Percentiles rank a stretch among this genome's conserved stretches.
phyloP scores from a whole-genome alignment of 2,797 vertebrate genomes.

The Halcyon badia region DNA sequence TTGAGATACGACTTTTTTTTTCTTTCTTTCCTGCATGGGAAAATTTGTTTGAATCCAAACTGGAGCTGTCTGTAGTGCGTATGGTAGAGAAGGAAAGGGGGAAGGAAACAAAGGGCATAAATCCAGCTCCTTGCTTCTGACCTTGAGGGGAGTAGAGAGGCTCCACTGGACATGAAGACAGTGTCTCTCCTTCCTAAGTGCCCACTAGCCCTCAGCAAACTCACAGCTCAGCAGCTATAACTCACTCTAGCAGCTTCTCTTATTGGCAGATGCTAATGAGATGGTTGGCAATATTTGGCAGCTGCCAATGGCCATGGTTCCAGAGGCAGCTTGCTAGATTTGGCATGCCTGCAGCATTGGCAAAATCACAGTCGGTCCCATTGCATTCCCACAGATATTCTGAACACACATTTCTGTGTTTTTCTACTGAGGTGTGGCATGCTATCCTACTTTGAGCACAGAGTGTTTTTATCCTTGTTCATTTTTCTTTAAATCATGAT shows the following conservation, averaged over 20 bases:
- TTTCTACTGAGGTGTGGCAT: neutral
- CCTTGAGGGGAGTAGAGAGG: rapidly evolving
- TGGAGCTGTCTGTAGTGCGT: neutral
- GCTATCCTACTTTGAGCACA: neutral
- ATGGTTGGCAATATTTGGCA: neutral
- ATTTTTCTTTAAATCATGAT: neutral
- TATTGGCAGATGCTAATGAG: neutral
- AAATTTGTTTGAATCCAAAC: neutral
- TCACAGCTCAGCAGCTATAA: neutral
- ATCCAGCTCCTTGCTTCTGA: neutral
- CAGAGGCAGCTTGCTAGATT: neutral
- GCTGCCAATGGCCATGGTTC: neutral
- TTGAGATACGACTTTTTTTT: neutral
- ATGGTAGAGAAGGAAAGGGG: neutral
- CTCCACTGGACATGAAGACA: neutral
- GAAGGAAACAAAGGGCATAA: neutral
- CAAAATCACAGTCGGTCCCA: rapidly evolving
- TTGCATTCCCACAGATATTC: neutral
- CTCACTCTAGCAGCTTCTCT: neutral
- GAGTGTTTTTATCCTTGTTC: neutral
- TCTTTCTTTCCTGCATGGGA: neutral
- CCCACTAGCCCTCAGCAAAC: neutral
- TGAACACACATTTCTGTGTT: neutral
- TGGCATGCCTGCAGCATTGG: neutral
- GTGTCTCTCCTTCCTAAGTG: neutral